A percentile compares a stretch with the other conserved stretches of the same genome.
Evolutionary conservation across 2,797 vertebrate species (phyloP).

Genomic region (Urocyon cinereoargenteus): DNA sequence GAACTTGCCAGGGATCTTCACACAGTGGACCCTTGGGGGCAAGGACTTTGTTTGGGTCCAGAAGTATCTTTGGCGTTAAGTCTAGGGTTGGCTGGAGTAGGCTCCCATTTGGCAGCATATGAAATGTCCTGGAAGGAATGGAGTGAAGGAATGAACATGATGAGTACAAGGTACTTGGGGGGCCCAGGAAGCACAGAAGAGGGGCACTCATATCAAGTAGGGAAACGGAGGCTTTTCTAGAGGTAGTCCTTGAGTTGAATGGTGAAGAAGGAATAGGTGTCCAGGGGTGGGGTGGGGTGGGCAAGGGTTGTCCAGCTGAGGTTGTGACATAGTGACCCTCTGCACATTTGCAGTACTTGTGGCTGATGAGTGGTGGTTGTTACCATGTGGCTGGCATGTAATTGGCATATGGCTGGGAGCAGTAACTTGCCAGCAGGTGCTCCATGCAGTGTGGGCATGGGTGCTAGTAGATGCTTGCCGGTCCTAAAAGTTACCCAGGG

Average conservation of each 20-base stretch:
- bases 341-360: fast-evolving
- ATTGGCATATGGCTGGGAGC: neutral
- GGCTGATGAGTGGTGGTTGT: neutral
- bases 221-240: neutral
- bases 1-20: neutral
- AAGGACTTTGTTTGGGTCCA: slow-evolving; percentile 23
- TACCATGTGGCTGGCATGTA: neutral
- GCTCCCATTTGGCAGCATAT: neutral
- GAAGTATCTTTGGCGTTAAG: neutral
- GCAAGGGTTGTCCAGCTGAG: neutral
- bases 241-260: neutral
- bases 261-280: neutral
- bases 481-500: neutral
- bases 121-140: neutral
- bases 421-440: neutral
- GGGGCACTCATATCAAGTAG: neutral
- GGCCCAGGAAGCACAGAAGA: neutral
- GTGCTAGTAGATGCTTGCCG: neutral
- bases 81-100: neutral
- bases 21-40: neutral
- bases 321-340: neutral
- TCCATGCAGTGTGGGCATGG: too few relatives aligned
- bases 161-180: neutral
- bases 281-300: neutral
- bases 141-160: neutral